Evolutionary conservation across 1,140 invertebrate species (phyloP), one percentile per base, ranked within the genome.

Genomic region (Holotrichia oblita): DNA sequence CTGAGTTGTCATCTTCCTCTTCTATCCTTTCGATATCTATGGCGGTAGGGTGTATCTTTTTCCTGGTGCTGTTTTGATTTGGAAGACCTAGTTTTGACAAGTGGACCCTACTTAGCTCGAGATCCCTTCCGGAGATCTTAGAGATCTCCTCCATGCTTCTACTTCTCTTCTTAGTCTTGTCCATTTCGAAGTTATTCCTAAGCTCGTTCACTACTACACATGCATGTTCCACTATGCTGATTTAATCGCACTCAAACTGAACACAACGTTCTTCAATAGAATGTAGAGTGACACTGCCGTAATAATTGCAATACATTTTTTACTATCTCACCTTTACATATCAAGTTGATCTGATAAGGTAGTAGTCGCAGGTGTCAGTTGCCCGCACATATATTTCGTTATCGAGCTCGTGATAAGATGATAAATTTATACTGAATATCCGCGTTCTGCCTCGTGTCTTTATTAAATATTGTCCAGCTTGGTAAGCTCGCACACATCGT

Each of bases 141-240:
- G 74, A 55, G 40, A 76, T 76, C 42, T 76, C 74, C 41, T 76
- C 74, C 42, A 76, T 24, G 24, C 42, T 76, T 24, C 48, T 76
- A 24, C 74, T 76, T 24, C 48, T 42, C 12, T 24, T 76, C 40
- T 73, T 73, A 24, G 72, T 27, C 17, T 64, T 64, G 17, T 64
- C 17, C 61, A 64, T 64, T 64, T 2, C 22, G 3, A 14, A 10
- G 10, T 24, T 22, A 6, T 10, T 27, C 22, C 7, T 22, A 6
- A 20, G 6, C 6, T 27, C 2, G 7, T 20, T 64, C 55, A 64
- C 6, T 17, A 27, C 24, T 24, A 20, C 10, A 64, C n/a, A 64
- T 22, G 9, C 6, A 9, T 4, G 6, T 27, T 7, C 4, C 17
- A 20, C 61, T 9, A n/a, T 27, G 24, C 6, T 10, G 4, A 17